A percentile compares a stretch with the other conserved stretches of the same genome.
Conservation (phyloP, 1,140 invertebrate species). For the Drosophila tsacasi region DNA sequence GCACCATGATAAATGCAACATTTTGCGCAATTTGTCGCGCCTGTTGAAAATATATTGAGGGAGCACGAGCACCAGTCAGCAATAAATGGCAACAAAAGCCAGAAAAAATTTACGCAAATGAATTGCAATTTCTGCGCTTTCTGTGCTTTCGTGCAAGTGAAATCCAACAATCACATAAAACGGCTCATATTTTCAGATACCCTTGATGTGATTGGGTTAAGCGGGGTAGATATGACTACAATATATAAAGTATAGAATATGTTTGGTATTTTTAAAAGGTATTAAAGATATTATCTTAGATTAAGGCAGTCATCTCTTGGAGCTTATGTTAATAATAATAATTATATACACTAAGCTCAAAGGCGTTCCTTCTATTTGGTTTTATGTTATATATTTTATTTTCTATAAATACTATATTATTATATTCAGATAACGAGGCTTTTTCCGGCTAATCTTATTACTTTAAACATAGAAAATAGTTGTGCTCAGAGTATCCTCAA, state of each 20-base stretch:
- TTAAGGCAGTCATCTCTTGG: not conserved
- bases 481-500: not conserved
- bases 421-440: not conserved
- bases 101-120: slow-evolving; percentile 62
- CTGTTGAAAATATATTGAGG: slow-evolving; percentile 61
- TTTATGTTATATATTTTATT: not conserved
- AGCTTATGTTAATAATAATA: not conserved
- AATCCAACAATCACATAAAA: slow-evolving; percentile 27
- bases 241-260: not conserved
- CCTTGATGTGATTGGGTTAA: not conserved
- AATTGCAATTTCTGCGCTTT: slow-evolving; percentile 75
- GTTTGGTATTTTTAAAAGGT: not conserved
- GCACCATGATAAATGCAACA: slow-evolving; percentile 64
- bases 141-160: slow-evolving; percentile 52
- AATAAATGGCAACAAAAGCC: slow-evolving; percentile 34
- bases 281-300: not conserved
- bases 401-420: not conserved
- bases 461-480: not conserved
- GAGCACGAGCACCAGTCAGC: slow-evolving; percentile 15
- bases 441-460: not conserved
- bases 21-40: slow-evolving; percentile 70
- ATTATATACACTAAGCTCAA: not conserved
- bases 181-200: slow-evolving; percentile 24
- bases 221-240: not conserved
- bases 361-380: not conserved